phyloP scores from a whole-genome alignment of 2,888 invertebrate species.

The Chalcis sispes region DNA sequence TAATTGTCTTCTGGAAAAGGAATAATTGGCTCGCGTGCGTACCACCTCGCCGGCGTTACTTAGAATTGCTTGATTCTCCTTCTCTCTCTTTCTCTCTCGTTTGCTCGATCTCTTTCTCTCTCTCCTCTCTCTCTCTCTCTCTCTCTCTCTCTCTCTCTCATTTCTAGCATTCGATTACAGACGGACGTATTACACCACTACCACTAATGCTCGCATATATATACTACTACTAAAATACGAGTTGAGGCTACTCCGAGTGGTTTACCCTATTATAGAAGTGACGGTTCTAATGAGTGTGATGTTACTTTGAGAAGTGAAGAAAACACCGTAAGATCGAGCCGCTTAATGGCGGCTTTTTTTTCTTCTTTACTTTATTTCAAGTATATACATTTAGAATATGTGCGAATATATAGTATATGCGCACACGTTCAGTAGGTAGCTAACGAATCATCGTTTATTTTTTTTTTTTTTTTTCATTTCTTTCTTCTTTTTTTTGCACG shows the following conservation, averaged over 20 bases:
- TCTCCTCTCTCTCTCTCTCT: too few species aligned
- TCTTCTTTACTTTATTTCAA: too few species aligned
- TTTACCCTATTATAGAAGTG: slow-evolving; percentile 41
- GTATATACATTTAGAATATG: too few species aligned
- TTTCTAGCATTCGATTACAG: slow-evolving; percentile 25
- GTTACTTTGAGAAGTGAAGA: slow-evolving; percentile 1
- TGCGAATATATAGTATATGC: too few species aligned
- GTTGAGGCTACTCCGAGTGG: slow-evolving; percentile 27
- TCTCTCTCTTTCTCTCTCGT: background rate
- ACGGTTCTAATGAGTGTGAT: slow-evolving; percentile 43
- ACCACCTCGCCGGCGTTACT: slow-evolving; percentile 39
- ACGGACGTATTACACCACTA: too few species aligned
- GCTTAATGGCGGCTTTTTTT: background rate
- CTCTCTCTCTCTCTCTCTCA: too few species aligned
- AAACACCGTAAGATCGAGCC: slow-evolving; percentile 8
- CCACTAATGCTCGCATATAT: too few species aligned
- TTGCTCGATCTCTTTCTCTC: too few species aligned
- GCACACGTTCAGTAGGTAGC: too few species aligned
- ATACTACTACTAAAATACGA: too few species aligned
- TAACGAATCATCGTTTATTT: too few species aligned
- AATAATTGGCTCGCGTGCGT: slow-evolving; percentile 67
- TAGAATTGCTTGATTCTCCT: slow-evolving; percentile 19
- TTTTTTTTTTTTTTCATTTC: background rate
- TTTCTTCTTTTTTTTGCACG: background rate
- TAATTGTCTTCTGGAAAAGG: slow-evolving; percentile 71